Evolutionary conservation across 1,140 invertebrate genomes (phyloP).

Genomic region (Chironomus striatipennis): DNA sequence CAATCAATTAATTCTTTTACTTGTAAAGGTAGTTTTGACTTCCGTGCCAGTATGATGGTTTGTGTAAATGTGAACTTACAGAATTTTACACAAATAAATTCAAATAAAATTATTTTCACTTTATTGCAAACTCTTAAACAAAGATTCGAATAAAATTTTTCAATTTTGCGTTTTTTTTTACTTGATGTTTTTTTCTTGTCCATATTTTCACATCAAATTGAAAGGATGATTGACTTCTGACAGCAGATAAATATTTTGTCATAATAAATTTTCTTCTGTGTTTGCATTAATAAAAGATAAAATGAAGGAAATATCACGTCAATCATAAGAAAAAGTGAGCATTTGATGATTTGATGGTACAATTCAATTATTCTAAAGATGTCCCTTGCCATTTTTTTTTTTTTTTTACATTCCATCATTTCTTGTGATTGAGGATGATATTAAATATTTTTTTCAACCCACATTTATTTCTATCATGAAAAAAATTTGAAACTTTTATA

Average conservation of each 20-base stretch:
- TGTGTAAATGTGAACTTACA: too few relatives aligned
- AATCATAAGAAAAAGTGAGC: background rate
- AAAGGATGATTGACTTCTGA: slow-evolving; percentile 8
- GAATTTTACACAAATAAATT: too few relatives aligned
- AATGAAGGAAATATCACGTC: slow-evolving; percentile 12
- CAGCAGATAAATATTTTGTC: slow-evolving; percentile 8
- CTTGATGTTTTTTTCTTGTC: background rate
- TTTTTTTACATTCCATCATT: background rate
- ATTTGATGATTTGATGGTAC: slow-evolving; percentile 12
- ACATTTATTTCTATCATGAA: too few relatives aligned
- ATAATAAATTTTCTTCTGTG: slow-evolving; percentile 2
- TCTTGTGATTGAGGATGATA: slow-evolving; percentile 2
- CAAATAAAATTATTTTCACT: too few relatives aligned
- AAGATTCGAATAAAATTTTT: background rate
- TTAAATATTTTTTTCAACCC: background rate
- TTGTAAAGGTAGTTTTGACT: background rate
- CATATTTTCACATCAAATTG: background rate
- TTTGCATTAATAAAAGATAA: slow-evolving; percentile 9
- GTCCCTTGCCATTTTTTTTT: background rate
- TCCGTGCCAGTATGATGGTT: too few relatives aligned
- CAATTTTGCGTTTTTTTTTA: background rate
- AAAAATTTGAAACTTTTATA: background rate
- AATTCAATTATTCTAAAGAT: slow-evolving; percentile 10
- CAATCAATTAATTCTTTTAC: slow-evolving; percentile 14
- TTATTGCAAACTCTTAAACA: too few relatives aligned